phyloP scores from a whole-genome alignment of 2,888 invertebrate species.

The Autographa gamma region DNA sequence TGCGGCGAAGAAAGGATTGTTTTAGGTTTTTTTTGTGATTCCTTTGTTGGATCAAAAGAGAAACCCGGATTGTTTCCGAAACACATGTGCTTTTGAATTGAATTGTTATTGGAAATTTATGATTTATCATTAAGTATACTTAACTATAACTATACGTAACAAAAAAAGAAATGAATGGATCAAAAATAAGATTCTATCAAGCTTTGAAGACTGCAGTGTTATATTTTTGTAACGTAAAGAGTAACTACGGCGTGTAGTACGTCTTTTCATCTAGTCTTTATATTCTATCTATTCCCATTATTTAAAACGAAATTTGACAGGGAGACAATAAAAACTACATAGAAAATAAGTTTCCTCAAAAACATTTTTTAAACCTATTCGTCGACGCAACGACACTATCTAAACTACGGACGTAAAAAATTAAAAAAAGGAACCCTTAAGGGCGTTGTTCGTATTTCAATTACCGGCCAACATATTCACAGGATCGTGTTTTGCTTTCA shows the following conservation, averaged over 20 bases:
- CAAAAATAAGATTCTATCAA: too few species aligned
- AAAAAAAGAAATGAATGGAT: too few species aligned
- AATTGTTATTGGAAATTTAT: too few species aligned
- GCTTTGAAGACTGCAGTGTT: too few species aligned
- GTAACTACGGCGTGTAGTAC: too few species aligned
- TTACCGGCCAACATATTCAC: slow-evolving; percentile 83
- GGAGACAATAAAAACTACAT: slow-evolving; percentile 9
- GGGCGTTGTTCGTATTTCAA: slow-evolving; percentile 84
- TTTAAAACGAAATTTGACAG: background rate
- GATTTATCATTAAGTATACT: too few species aligned
- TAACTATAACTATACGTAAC: too few species aligned
- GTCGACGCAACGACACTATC: slow-evolving; percentile 64
- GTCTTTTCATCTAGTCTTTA: too few species aligned
- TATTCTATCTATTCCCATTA: background rate
- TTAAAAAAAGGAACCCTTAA: slow-evolving; percentile 76
- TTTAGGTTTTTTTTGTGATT: slow-evolving; percentile 33
- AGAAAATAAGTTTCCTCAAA: slow-evolving; percentile 17
- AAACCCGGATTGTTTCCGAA: slow-evolving; percentile 31
- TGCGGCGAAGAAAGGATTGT: slow-evolving; percentile 48
- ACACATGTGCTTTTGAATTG: slow-evolving; percentile 4
- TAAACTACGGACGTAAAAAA: slow-evolving; percentile 63
- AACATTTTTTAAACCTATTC: slow-evolving; percentile 55
- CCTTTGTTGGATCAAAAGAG: slow-evolving; percentile 35
- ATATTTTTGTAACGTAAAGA: too few species aligned
- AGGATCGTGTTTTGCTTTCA: slow-evolving; percentile 87